Conservation (phyloP, 2,113 vertebrate species). For the Calonectris borealis region DNA sequence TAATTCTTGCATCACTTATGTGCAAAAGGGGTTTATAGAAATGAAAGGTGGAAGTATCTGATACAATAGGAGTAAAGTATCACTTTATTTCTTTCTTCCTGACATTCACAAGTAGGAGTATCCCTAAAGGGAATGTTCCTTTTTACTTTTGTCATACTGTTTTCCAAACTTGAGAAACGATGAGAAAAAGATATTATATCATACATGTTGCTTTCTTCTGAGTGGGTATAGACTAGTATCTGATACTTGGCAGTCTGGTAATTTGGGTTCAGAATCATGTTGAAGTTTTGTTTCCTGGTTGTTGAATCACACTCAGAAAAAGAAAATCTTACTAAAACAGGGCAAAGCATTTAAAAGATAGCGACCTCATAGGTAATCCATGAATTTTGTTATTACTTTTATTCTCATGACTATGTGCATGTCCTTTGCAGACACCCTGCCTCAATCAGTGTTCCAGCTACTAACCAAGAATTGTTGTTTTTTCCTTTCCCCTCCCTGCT, state of each 20-base stretch:
- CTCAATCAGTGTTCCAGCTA: background rate
- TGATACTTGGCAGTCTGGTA: background rate
- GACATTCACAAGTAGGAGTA: background rate
- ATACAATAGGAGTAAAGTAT: background rate
- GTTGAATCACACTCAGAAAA: background rate
- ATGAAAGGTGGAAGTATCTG: background rate
- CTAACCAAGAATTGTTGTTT: background rate
- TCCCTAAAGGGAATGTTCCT: background rate
- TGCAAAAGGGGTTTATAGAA: background rate
- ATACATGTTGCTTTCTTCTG: background rate
- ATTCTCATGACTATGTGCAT: background rate
- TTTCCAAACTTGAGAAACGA: background rate
- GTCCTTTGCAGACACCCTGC: background rate
- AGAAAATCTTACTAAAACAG: background rate
- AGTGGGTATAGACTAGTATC: background rate
- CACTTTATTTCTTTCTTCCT: background rate
- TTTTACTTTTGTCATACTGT: background rate
- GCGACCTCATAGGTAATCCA: background rate
- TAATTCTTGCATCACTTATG: background rate
- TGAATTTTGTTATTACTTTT: background rate
- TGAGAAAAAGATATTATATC: background rate
- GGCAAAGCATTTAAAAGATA: background rate
- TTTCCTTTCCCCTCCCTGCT: background rate
- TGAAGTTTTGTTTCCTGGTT: background rate
- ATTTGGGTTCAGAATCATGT: background rate